Percentiles rank a stretch among this genome's conserved stretches.
Evolutionary conservation across 2,888 invertebrate species (phyloP).

Genomic region (Junonia oenone): DNA sequence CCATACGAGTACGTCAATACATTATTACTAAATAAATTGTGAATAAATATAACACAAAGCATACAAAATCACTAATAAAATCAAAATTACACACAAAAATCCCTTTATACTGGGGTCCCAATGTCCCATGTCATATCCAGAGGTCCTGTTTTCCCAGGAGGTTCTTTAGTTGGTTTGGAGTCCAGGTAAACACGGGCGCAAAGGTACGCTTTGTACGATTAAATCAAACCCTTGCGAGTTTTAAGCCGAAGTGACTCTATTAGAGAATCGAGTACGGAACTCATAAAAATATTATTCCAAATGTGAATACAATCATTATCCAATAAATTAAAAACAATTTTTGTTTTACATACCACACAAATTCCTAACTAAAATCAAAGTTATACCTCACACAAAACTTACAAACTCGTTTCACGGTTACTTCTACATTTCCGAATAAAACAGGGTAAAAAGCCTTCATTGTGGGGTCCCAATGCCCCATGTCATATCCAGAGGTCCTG

Average conservation of each 20-base stretch:
- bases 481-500: slow-evolving; percentile 23
- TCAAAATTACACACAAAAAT: too few species aligned
- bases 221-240: slow-evolving; percentile 38
- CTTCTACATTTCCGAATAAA: not conserved
- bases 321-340: too few species aligned
- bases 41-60: too few species aligned
- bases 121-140: slow-evolving; percentile 22
- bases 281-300: too few species aligned
- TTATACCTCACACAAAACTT: too few species aligned
- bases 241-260: slow-evolving; percentile 20
- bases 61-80: too few species aligned
- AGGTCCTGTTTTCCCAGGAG: slow-evolving; percentile 15
- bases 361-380: too few species aligned
- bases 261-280: too few species aligned
- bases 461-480: not conserved
- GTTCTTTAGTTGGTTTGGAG: slow-evolving; percentile 42
- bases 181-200: slow-evolving; percentile 39
- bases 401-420: not conserved
- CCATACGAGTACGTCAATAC: too few species aligned
- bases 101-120: not conserved
- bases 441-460: not conserved
- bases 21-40: too few species aligned
- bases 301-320: too few species aligned
- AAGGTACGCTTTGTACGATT: slow-evolving; percentile 43
- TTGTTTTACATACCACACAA: too few species aligned